These are phyloP conservation scores for Montipora capitata DNA, from an alignment of 92 coral and sea anemone genomes.

Conservation along the genomic window DNA sequence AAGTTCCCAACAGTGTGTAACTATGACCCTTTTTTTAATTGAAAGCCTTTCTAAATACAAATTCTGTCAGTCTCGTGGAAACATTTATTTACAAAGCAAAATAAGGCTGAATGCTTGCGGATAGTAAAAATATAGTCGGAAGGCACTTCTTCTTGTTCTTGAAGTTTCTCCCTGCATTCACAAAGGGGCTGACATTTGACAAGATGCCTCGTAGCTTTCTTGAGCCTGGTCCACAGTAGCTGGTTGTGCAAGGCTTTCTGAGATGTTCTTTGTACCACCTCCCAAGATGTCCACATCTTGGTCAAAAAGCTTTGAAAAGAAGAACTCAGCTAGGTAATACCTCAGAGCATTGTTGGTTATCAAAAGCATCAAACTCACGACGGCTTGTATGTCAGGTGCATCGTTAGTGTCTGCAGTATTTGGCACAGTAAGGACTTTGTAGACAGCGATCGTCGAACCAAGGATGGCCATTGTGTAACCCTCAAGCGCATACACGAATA, in stretches of 20 bases:
- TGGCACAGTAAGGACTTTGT: conserved; percentile 64
- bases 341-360: conserved; percentile 74
- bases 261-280: conserved; percentile 41
- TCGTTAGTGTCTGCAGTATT: not conserved
- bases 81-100: conserved; percentile 16
- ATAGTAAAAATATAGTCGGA: not conserved
- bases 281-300: conserved; percentile 70
- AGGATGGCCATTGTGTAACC: conserved; percentile 47
- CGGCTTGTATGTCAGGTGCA: conserved; percentile 51
- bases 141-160: conserved; percentile 1
- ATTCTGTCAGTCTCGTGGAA: conserved; percentile 15
- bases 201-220: not conserved
- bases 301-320: conserved; percentile 63
- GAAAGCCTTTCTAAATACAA: not conserved
- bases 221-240: not conserved
- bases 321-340: conserved; percentile 67
- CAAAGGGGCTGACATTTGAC: not conserved
- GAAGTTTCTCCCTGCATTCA: conserved; percentile 9
- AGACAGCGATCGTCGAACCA: conserved; percentile 62
- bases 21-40: not conserved
- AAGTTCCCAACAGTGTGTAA: not conserved
- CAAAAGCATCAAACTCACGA: conserved; percentile 62
- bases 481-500: conserved; percentile 50
- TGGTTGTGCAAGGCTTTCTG: conserved; percentile 33
- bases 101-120: not conserved